Evolutionary conservation across 2,888 invertebrate genomes (phyloP).

Genomic region (Meteorus colon): DNA sequence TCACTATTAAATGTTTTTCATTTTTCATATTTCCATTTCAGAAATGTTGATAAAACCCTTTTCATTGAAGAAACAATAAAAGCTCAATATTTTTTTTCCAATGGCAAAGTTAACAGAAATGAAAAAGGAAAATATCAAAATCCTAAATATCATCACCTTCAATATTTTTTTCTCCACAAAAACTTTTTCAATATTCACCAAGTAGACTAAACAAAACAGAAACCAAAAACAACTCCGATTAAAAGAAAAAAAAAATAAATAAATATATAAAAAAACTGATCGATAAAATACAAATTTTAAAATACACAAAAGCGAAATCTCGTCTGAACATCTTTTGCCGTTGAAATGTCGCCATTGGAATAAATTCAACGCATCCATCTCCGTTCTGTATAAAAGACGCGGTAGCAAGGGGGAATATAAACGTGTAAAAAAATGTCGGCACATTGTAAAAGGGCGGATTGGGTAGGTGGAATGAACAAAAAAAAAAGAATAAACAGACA

Average conservation of each 20-base stretch:
- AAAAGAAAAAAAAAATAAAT: not conserved
- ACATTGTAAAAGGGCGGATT: constrained; percentile 18
- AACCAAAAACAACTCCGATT: no score
- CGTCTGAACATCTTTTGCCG: not conserved
- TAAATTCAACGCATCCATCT: constrained; percentile 16
- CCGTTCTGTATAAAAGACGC: not conserved
- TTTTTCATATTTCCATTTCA: no score
- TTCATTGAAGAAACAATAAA: no score
- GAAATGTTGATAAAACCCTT: no score
- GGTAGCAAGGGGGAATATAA: not conserved
- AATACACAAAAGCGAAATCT: constrained; percentile 5
- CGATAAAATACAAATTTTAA: constrained; percentile 9
- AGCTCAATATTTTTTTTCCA: no score
- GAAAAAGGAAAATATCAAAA: no score
- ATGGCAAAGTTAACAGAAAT: no score
- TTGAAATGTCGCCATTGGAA: constrained; percentile 14
- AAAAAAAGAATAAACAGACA: not conserved
- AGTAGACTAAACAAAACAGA: no score
- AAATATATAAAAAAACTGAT: not conserved
- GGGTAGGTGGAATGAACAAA: not conserved
- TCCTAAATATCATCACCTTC: no score
- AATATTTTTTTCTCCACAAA: no score
- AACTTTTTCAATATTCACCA: no score
- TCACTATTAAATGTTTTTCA: no score
- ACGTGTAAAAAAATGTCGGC: constrained; percentile 34